Evolutionary conservation across 2,113 vertebrate species (phyloP).

Genomic region (Tylochromis polylepis): DNA sequence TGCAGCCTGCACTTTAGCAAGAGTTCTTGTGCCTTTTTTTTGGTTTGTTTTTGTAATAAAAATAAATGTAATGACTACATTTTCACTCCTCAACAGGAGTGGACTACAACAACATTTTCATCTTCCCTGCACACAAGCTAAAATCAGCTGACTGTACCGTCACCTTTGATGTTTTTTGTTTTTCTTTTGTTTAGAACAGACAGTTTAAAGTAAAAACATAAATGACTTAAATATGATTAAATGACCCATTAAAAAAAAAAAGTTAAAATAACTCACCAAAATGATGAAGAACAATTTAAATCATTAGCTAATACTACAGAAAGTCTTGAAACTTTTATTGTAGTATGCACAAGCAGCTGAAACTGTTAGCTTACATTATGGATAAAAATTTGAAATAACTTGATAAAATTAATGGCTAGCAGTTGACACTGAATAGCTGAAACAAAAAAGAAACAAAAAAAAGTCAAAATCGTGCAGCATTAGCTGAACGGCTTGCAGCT

Average conservation of each 20-base stretch:
- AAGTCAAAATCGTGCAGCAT: background rate
- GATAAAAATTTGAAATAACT: background rate
- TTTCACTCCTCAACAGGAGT: background rate
- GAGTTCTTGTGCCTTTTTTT: background rate
- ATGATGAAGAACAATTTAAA: background rate
- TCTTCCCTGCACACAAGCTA: background rate
- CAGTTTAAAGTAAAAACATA: background rate
- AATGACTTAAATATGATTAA: background rate
- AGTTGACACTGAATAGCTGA: rapidly evolving
- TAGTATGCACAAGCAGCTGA: background rate
- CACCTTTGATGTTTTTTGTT: background rate
- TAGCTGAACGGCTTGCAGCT: background rate
- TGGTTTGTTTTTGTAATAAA: background rate
- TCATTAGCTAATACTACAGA: background rate
- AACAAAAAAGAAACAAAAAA: background rate
- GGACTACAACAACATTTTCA: background rate
- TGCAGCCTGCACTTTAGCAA: background rate
- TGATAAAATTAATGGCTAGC: background rate
- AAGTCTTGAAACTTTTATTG: background rate
- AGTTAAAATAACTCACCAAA: background rate
- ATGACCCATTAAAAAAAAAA: background rate
- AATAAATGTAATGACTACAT: background rate
- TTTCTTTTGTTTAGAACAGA: background rate
- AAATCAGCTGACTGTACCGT: rapidly evolving
- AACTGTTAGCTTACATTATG: background rate